These are phyloP conservation scores for Triplophysa siluroides DNA, from an alignment of 2,113 vertebrate genomes.

Conservation along the genomic window DNA sequence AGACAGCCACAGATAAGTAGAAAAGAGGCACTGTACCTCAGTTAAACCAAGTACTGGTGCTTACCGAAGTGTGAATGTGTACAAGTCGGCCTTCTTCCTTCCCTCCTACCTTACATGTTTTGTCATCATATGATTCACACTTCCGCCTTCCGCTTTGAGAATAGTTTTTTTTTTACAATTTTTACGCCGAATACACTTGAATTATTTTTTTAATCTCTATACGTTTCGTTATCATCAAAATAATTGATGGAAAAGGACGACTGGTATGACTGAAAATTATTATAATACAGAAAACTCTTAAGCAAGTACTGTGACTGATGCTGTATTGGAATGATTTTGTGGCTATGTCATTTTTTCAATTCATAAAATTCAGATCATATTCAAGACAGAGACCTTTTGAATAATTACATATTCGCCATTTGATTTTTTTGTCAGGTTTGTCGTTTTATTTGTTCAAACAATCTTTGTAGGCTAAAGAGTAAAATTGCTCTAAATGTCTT, in stretches of 20 bases:
- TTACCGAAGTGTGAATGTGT: constrained; percentile 63
- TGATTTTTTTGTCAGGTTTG: too few relatives aligned
- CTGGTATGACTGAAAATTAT: too few relatives aligned
- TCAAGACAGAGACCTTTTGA: not conserved
- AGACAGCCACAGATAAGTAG: constrained; percentile 57
- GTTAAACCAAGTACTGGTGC: constrained; percentile 53
- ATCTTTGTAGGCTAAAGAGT: too few relatives aligned
- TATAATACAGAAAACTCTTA: too few relatives aligned
- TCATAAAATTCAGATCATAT: not conserved
- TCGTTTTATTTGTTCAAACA: too few relatives aligned
- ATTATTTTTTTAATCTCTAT: not conserved
- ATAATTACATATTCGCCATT: not conserved
- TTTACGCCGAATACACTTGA: not conserved
- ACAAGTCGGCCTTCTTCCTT: constrained; percentile 64
- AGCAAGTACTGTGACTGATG: too few relatives aligned
- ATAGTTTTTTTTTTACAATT: too few relatives aligned
- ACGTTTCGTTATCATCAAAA: too few relatives aligned
- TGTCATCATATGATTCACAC: constrained; percentile 54
- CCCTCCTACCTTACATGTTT: constrained; percentile 64
- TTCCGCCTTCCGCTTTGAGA: constrained; percentile 66
- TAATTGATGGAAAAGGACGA: too few relatives aligned
- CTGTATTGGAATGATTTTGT: not conserved
- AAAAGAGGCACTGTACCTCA: constrained; percentile 46
- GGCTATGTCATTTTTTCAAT: not conserved
- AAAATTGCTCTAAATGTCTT: not conserved